These are phyloP conservation scores for Dinoponera quadriceps DNA, from an alignment of 1,140 invertebrate species.

Conservation along the genomic window DNA sequence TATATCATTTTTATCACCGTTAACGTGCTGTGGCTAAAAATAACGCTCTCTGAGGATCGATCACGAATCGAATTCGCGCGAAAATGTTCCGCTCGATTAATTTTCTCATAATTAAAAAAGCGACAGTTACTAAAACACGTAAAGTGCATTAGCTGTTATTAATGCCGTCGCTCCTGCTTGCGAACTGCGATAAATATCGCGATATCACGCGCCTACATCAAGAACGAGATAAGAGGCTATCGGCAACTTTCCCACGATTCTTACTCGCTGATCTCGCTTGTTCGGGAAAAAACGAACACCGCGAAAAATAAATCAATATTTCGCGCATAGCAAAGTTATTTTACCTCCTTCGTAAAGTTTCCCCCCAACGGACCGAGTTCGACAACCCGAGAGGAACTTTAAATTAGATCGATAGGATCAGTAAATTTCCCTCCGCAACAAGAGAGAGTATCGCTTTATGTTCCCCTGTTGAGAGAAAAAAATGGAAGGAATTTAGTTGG, in stretches of 20 bases:
- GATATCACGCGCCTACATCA: too few relatives aligned
- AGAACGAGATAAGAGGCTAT: neutral
- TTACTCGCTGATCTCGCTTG: constrained; percentile 1
- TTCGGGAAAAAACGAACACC: constrained; percentile 5
- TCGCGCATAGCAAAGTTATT: constrained; percentile 44
- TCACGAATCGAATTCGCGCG: too few relatives aligned
- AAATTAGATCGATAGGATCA: constrained; percentile 63
- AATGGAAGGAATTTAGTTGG: constrained; percentile 13
- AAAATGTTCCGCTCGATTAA: neutral
- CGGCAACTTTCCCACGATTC: neutral
- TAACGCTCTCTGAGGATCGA: too few relatives aligned
- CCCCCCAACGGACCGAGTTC: constrained; percentile 8
- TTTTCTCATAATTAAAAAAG: neutral
- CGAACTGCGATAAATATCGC: neutral
- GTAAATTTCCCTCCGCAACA: constrained; percentile 33
- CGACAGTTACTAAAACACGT: too few relatives aligned
- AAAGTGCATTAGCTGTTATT: too few relatives aligned
- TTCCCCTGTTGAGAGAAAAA: neutral
- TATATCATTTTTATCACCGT: too few relatives aligned
- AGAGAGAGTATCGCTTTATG: neutral
- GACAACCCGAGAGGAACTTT: constrained; percentile 56
- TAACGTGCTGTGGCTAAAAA: too few relatives aligned
- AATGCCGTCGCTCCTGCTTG: neutral
- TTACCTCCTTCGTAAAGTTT: constrained; percentile 41
- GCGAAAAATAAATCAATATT: constrained; percentile 57